Evolutionary conservation across 1,140 invertebrate species (phyloP).

Genomic region (Trichoplusia ni): DNA sequence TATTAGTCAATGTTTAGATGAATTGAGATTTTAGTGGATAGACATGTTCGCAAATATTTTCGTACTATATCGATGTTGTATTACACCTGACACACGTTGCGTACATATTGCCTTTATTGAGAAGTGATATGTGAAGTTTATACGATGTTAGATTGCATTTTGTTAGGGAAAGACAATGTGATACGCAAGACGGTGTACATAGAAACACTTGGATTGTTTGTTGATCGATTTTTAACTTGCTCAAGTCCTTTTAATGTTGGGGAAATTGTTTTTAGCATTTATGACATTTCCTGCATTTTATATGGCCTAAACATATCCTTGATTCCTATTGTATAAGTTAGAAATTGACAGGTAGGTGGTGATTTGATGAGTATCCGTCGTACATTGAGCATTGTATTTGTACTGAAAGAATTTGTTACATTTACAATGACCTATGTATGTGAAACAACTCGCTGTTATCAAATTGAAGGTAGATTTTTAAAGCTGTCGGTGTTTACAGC

Average conservation of each 20-base stretch:
- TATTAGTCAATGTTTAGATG: slow-evolving; percentile 64
- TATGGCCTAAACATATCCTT: slow-evolving; percentile 18
- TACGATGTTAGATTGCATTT: too few species aligned
- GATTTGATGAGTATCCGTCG: too few species aligned
- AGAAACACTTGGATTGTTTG: slow-evolving; percentile 10
- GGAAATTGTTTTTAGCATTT: neutral
- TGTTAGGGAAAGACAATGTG: neutral
- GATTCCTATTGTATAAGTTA: neutral
- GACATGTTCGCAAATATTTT: slow-evolving; percentile 47
- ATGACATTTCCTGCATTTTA: slow-evolving; percentile 1
- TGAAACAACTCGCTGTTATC: too few species aligned
- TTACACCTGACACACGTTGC: neutral
- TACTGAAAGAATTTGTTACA: too few species aligned
- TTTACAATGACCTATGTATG: too few species aligned
- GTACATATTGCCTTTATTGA: neutral
- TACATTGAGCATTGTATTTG: too few species aligned
- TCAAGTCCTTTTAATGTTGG: slow-evolving; percentile 10
- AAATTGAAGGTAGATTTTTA: too few species aligned
- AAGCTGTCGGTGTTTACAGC: too few species aligned
- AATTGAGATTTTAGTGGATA: slow-evolving; percentile 58
- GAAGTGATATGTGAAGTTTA: neutral
- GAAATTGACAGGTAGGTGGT: neutral
- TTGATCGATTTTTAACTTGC: slow-evolving; percentile 14
- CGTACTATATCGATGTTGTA: slow-evolving; percentile 20
- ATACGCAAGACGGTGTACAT: neutral